Base-by-base conservation (phyloP, 2,888 invertebrate species). In the Strigamia transsilvanica region DNA sequence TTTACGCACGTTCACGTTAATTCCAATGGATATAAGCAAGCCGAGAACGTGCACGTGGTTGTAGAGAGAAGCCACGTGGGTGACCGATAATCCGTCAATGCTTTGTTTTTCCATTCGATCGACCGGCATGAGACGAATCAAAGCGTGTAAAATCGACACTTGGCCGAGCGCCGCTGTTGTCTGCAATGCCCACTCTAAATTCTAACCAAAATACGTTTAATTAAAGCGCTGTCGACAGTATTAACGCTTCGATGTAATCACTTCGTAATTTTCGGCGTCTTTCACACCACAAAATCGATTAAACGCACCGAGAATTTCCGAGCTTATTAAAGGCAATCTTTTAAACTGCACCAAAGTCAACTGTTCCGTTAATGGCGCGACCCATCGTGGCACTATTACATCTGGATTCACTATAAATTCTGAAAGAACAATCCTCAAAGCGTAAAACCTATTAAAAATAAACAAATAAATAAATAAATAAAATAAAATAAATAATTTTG, bases 21-120 rank as follows among this genome's bases (percentile, higher is more conserved):
- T 51, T n/a, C 83, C 83, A 13, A 61, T n/a, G 9, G 77, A 80
- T 32, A 66, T 18, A 2, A 83, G 38, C 34, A 42, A 78, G n/a
- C 81, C 82, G 9, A 83, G 41, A 6, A 82, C 18, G 32, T 83
- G 82, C 12, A 82, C 78, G 42, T 82, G 46, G 41, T 83, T 82
- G 56, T 46, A 18, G 42, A 78, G n/a, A 10, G 83, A 81, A 15
- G 83, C 81, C 1, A 79, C n/a, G 21, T 83, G 83, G 10, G 80
- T 82, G 13, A 83, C 41, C 2, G 83, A 83, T 61, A 82, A 79
- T 18, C 82, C 83, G 1, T 82, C 51, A 7, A 23, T 12, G 18
- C 46, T 79, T 12, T 82, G 79, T 32, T 38, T 66, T 18, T 83
- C 79, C 23, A 83, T 51, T 10, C 79, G 81, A 27, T 51, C 18